A percentile compares a stretch with the other conserved stretches of the same genome.
phyloP scores from a whole-genome alignment of 2,888 invertebrate species.

The Mesorhabditis belari region DNA sequence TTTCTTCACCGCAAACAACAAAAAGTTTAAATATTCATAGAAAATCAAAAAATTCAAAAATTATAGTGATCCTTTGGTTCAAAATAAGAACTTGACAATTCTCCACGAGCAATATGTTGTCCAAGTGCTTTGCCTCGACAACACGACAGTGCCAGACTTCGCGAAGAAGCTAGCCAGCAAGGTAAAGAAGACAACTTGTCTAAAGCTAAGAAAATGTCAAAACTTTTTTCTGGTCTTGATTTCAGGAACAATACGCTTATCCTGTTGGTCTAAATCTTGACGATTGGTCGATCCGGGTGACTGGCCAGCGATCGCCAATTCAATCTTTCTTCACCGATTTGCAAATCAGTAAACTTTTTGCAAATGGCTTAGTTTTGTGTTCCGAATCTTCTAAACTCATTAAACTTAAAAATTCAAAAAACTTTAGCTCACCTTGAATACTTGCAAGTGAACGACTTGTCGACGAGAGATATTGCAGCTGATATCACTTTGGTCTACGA shows the following conservation, averaged over 20 bases:
- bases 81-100: not conserved
- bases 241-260: not conserved
- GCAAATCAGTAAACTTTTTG: not conserved
- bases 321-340: not conserved
- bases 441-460: not conserved
- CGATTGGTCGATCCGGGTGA: not conserved
- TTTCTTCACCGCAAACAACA: not conserved
- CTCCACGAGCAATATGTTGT: not conserved
- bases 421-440: not conserved
- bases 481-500: not conserved
- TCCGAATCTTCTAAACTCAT: not conserved
- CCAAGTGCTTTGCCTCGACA: not conserved
- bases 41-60: too few species aligned
- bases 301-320: not conserved
- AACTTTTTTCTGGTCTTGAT: not conserved
- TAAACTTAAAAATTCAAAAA: too few species aligned
- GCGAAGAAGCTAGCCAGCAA: not conserved
- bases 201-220: not conserved
- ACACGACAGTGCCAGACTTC: not conserved
- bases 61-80: too few species aligned
- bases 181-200: not conserved
- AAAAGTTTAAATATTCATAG: too few species aligned
- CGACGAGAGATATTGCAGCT: not conserved
- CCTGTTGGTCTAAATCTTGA: not conserved
- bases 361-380: not conserved